These are phyloP conservation scores for Cryptocephalus moraei DNA, from an alignment of 2,888 invertebrate genomes.

Conservation along the genomic window DNA sequence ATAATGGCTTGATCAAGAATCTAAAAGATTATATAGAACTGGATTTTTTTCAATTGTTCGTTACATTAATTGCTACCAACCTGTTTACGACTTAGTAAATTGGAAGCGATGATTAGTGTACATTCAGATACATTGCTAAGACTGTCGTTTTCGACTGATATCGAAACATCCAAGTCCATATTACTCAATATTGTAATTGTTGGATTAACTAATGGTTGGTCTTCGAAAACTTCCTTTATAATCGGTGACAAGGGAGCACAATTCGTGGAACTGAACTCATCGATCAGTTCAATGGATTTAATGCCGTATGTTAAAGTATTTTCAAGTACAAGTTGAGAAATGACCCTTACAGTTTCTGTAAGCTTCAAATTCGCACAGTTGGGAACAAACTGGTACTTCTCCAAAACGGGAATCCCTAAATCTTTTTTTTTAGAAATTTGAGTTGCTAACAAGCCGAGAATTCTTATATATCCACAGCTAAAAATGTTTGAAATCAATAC, in stretches of 20 bases:
- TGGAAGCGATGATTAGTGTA: slow-evolving; percentile 23
- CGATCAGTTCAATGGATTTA: no score
- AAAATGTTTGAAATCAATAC: not conserved
- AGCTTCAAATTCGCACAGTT: slow-evolving; percentile 34
- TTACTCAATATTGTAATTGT: slow-evolving; percentile 46
- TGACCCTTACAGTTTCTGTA: slow-evolving; percentile 41
- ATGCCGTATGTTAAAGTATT: slow-evolving; percentile 50
- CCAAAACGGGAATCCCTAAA: no score
- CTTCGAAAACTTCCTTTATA: slow-evolving; percentile 50
- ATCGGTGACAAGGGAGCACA: slow-evolving; percentile 42
- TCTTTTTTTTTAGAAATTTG: no score
- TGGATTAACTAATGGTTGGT: slow-evolving; percentile 59
- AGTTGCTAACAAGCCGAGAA: slow-evolving; percentile 60
- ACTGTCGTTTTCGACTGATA: slow-evolving; percentile 29
- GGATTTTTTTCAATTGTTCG: not conserved
- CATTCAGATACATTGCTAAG: not conserved
- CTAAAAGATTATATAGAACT: slow-evolving; percentile 7
- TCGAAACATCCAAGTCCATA: slow-evolving; percentile 29
- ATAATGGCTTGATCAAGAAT: slow-evolving; percentile 11
- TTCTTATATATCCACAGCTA: slow-evolving; percentile 65
- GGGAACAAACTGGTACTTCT: no score
- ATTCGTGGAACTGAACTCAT: slow-evolving; percentile 15
- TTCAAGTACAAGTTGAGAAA: slow-evolving; percentile 64
- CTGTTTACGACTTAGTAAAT: slow-evolving; percentile 41
- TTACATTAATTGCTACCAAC: slow-evolving; percentile 22